Percentiles rank a stretch among this genome's conserved stretches.
Conservation (phyloP, 2,113 vertebrate genomes). For the Laticauda colubrina region DNA sequence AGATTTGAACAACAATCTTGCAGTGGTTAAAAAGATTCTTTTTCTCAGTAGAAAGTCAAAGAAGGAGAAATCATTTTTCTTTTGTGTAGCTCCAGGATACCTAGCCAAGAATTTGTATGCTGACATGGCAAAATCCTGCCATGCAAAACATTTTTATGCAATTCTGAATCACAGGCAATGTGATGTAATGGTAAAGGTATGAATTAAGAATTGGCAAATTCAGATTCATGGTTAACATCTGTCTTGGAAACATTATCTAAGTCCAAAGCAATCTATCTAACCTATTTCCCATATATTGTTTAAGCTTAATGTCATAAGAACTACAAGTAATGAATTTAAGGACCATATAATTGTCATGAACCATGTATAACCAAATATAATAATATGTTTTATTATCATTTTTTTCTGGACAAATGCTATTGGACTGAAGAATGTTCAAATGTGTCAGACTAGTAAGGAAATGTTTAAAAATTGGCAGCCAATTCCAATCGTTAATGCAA, state of each 20-base stretch:
- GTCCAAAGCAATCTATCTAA: not conserved
- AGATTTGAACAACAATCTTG: not conserved
- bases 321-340: not conserved
- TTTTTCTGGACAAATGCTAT: not conserved
- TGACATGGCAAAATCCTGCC: not conserved
- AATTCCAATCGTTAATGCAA: too few relatives aligned
- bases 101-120: not conserved
- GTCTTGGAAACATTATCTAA: not conserved
- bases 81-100: not conserved
- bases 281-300: not conserved
- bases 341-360: not conserved
- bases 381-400: not conserved
- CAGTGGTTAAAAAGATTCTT: not conserved
- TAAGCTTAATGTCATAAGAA: not conserved
- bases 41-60: not conserved
- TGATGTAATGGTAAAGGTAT: not conserved
- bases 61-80: not conserved
- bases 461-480: too few relatives aligned
- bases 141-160: not conserved
- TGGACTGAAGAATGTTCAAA: not conserved
- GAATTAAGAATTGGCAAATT: not conserved
- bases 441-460: not conserved
- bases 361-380: not conserved
- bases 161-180: not conserved
- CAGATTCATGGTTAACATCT: not conserved